These are phyloP conservation scores for Lepidurus apus DNA, from an alignment of 1,140 invertebrate species.

Conservation along the genomic window DNA sequence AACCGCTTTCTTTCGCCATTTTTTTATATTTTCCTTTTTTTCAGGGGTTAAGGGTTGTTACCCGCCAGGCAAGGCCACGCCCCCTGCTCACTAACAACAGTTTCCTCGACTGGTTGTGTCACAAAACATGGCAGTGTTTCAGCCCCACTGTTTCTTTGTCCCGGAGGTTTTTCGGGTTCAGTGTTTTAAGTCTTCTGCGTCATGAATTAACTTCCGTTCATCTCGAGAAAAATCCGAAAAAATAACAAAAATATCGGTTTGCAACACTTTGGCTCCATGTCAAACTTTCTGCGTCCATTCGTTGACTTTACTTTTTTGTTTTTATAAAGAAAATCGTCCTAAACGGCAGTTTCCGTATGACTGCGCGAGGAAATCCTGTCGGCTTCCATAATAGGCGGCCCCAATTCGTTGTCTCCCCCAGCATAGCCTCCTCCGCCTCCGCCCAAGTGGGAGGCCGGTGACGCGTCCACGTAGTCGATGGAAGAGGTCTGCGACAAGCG, in stretches of 20 bases:
- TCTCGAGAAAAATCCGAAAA: neutral
- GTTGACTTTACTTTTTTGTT: conserved; percentile 24
- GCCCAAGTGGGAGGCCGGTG: conserved; percentile 52
- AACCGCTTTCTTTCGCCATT: neutral
- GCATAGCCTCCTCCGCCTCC: conserved; percentile 13
- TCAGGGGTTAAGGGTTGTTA: neutral
- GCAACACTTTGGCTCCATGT: conserved; percentile 31
- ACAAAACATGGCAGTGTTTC: conserved; percentile 35
- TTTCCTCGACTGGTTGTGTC: conserved; percentile 27
- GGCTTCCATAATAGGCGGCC: conserved; percentile 81
- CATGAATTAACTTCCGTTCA: conserved; percentile 29
- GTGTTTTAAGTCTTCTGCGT: conserved; percentile 30
- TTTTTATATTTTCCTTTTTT: neutral
- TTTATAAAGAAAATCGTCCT: conserved; percentile 45
- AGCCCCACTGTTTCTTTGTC: conserved; percentile 34
- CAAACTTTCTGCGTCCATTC: conserved; percentile 22
- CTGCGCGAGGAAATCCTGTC: conserved; percentile 83
- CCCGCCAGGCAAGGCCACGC: conserved; percentile 3
- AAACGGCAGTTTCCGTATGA: conserved; percentile 87
- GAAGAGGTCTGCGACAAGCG: conserved; percentile 83
- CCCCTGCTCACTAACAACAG: neutral
- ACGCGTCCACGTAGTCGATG: conserved; percentile 83
- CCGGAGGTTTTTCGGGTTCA: conserved; percentile 31
- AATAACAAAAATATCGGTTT: conserved; percentile 29
- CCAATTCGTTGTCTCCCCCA: conserved; percentile 57